Base-by-base conservation (phyloP, 1,140 invertebrate genomes). In the Diprion similis region DNA sequence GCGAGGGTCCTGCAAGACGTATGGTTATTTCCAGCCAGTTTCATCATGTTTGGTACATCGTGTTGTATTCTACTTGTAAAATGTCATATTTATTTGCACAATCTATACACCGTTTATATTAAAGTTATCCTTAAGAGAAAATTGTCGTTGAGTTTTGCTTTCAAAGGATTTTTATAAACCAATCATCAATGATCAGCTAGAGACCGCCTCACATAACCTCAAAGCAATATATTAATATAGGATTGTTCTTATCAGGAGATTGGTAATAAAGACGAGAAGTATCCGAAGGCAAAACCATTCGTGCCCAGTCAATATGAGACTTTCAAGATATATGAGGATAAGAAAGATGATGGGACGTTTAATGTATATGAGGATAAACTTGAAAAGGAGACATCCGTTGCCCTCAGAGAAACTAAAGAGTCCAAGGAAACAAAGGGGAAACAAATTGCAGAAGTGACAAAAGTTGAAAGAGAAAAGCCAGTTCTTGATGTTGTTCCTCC, bases 321-420 rank as follows among this genome's bases (percentile, higher is more conserved):
- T 80, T 94, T 94, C 85, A 90, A 92, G 82, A 90, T 84, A 66
- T 87, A 82, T 70, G 82, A 87, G 18, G 66, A 68, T 19, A 85
- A 85, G 66, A 82, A 83, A 46, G 83, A 82, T 15, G 85, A 86
- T 37, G 75, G 78, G 11, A 19, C 90, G 15, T 93, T 94, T 78
- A 93, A 92, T 77, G 91, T 94, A 13, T 94, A 94, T 73, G 93
- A 94, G 84, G 92, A 94, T 79, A 91, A 91, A 77, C 81, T 89
- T 48, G 83, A 90, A 83, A 87, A 82, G 82, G 91, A 87, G 77
- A 88, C 80, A 15, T 82, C 80, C 4, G 84, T 86, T 9, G 83
- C 78, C 6, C 79, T 87, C 18, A 82, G 84, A 45, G 80, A 87
- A 24, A 77, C 81, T 0, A 79, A 78, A 46, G 83, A 87, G 13